A percentile compares a stretch with the other conserved stretches of the same genome.
phyloP scores from a whole-genome alignment of 2,888 invertebrate species.

The Acrobasis consociella region DNA sequence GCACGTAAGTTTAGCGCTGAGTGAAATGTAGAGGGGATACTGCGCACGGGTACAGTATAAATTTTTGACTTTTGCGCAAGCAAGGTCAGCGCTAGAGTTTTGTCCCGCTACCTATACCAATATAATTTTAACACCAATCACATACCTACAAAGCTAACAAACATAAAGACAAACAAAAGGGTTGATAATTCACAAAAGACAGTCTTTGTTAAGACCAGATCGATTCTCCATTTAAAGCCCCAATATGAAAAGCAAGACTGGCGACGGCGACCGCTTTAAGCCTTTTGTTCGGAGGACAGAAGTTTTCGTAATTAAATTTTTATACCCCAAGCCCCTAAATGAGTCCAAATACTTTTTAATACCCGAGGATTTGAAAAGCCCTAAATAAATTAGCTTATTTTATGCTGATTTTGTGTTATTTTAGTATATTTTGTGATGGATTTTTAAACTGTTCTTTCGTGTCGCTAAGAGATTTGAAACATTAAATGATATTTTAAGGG shows the following conservation, averaged over 20 bases:
- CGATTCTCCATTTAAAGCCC: constrained; percentile 63
- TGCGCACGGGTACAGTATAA: too few species aligned
- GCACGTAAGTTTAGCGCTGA: too few species aligned
- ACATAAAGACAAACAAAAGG: constrained; percentile 33
- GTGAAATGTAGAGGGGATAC: too few species aligned
- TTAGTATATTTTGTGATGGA: not conserved
- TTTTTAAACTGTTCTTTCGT: not conserved
- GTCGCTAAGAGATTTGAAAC: too few species aligned
- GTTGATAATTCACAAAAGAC: constrained; percentile 37
- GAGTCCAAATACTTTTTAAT: constrained; percentile 19
- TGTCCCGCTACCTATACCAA: too few species aligned
- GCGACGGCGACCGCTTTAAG: constrained; percentile 46
- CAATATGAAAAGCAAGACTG: constrained; percentile 47
- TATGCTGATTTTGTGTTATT: constrained; percentile 4
- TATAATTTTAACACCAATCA: too few species aligned
- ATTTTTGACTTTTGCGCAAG: too few species aligned
- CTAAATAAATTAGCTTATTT: constrained; percentile 20
- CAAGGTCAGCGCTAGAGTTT: too few species aligned
- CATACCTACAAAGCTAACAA: not conserved
- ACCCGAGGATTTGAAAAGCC: constrained; percentile 11
- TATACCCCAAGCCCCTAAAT: constrained; percentile 36
- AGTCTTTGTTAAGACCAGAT: constrained; percentile 41
- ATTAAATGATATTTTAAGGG: too few species aligned
- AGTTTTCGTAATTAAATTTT: constrained; percentile 71
- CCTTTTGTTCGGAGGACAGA: constrained; percentile 63